phyloP scores from a whole-genome alignment of 2,888 invertebrate species.

The Liopterus haemorrhoidalis region DNA sequence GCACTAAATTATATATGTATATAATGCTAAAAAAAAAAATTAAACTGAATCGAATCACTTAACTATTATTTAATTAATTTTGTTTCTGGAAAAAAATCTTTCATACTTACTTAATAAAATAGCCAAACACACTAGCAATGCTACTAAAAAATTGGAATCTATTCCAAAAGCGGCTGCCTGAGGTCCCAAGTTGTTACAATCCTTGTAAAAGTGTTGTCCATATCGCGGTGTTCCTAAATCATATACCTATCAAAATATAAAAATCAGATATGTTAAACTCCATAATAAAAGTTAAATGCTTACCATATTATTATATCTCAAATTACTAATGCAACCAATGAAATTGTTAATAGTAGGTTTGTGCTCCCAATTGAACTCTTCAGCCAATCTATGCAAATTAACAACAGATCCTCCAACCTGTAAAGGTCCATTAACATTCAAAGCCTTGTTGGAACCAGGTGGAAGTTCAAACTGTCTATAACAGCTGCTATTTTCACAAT shows the following conservation, averaged over 20 bases:
- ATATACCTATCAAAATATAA: conserved; percentile 58
- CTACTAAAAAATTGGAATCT: conserved; percentile 80
- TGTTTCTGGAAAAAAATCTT: not conserved
- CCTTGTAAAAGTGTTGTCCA: conserved; percentile 62
- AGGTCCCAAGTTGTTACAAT: conserved; percentile 67
- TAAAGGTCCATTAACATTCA: conserved; percentile 74
- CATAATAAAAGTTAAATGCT: conserved; percentile 35
- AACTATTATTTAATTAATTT: not conserved
- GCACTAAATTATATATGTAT: conserved; percentile 13
- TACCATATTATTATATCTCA: conserved; percentile 74
- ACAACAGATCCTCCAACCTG: conserved; percentile 76
- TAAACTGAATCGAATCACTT: not conserved
- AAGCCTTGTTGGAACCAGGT: conserved; percentile 35
- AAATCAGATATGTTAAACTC: conserved; percentile 4
- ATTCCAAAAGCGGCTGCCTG: conserved; percentile 77
- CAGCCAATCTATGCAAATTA: conserved; percentile 57
- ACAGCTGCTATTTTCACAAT: conserved; percentile 42
- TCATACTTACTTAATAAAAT: conserved; percentile 69
- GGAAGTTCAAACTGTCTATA: conserved; percentile 37
- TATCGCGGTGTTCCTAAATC: conserved; percentile 80
- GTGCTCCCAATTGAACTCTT: conserved; percentile 62
- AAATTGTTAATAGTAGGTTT: conserved; percentile 65
- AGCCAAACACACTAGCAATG: conserved; percentile 81
- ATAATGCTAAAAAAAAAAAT: not conserved
- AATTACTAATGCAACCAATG: conserved; percentile 84